phyloP scores from a whole-genome alignment of 2,888 invertebrate genomes.

The Terebella lapidaria region DNA sequence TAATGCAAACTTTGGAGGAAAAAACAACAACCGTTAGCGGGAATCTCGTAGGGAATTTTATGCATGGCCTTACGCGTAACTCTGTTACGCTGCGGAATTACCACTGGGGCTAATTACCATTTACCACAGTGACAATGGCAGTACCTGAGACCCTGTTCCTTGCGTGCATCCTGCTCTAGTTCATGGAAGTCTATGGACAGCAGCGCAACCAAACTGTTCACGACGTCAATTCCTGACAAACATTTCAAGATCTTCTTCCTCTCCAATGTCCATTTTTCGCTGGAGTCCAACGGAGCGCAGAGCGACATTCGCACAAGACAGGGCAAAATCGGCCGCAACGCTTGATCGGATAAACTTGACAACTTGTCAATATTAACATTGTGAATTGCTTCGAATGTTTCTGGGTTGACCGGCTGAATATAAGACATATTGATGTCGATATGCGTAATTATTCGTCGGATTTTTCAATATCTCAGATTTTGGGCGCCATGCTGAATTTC shows the following conservation, averaged over 20 bases:
- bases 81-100: no score
- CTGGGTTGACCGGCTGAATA: conserved; percentile 29
- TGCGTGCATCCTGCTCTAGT: conserved; percentile 84
- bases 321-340: conserved; percentile 84
- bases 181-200: conserved; percentile 91
- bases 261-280: conserved; percentile 74
- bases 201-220: conserved; percentile 88
- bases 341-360: conserved; percentile 68
- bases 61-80: no score
- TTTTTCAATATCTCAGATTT: no score
- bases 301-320: conserved; percentile 88
- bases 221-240: conserved; percentile 84
- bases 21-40: no score
- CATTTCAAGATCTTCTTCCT: conserved; percentile 84
- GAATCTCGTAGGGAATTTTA: no score
- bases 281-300: conserved; percentile 79
- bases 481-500: neutral
- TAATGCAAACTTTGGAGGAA: no score
- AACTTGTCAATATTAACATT: conserved; percentile 62
- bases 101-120: no score
- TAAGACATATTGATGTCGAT: neutral
- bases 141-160: conserved; percentile 84
- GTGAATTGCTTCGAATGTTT: conserved; percentile 43
- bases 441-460: no score
- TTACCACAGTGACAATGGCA: no score